A percentile compares a stretch with the other conserved stretches of the same genome.
phyloP scores from a whole-genome alignment of 2,797 vertebrate species.

The Chromis chromis region DNA sequence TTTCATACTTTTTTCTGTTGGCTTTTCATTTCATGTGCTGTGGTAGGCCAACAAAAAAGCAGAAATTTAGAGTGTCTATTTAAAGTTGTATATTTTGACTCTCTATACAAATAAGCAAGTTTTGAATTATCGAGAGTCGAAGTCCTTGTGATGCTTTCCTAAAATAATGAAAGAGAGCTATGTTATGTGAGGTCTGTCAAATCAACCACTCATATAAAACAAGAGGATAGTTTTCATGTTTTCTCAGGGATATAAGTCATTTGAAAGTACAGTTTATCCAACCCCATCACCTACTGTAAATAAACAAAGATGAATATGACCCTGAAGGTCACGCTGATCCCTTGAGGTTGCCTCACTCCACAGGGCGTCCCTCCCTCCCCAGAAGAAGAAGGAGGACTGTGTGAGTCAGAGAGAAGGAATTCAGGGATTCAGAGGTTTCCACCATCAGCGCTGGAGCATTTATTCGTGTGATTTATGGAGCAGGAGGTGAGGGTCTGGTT shows the following conservation, averaged over 20 bases:
- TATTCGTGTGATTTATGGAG: constrained; percentile 48
- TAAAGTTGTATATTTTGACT: no score
- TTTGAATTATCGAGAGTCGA: no score
- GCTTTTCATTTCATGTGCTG: no score
- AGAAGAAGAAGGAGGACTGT: constrained; percentile 13
- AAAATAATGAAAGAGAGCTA: no score
- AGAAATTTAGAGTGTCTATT: no score
- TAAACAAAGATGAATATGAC: constrained; percentile 46
- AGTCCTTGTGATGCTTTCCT: no score
- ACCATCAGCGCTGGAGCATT: constrained; percentile 6
- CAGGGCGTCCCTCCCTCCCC: background rate
- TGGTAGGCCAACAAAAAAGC: no score
- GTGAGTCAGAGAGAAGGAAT: constrained; percentile 65
- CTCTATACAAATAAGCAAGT: no score
- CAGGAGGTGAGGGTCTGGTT: constrained; percentile 11
- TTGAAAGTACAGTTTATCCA: constrained; percentile 20
- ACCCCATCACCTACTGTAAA: constrained; percentile 19
- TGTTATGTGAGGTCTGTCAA: background rate
- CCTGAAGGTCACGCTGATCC: constrained; percentile 35
- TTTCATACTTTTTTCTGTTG: no score
- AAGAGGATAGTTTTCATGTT: background rate
- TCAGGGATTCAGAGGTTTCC: constrained; percentile 1
- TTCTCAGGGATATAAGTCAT: background rate
- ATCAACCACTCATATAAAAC: no score
- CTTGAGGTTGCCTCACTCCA: background rate